phyloP scores from a whole-genome alignment of 2,888 invertebrate species.

The Tenthredo notha region DNA sequence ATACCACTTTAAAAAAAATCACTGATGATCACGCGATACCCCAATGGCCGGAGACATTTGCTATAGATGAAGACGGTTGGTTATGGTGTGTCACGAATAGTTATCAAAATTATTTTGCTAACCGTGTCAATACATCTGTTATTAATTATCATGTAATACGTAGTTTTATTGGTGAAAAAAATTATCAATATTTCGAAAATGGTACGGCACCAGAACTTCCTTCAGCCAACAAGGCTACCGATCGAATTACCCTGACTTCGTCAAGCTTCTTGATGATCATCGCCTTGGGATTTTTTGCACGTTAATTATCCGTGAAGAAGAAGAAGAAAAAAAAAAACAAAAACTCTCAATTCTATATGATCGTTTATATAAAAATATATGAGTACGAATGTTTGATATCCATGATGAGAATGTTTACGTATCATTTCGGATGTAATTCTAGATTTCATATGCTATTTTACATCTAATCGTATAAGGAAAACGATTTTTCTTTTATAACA shows the following conservation, averaged over 20 bases:
- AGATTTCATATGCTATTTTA: neutral
- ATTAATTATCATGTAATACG: constrained; percentile 86
- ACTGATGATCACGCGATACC: constrained; percentile 84
- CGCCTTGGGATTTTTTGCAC: neutral
- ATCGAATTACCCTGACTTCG: neutral
- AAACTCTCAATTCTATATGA: neutral
- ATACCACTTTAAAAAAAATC: constrained; percentile 83
- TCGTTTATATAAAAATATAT: neutral
- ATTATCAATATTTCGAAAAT: constrained; percentile 81
- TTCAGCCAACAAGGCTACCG: constrained; percentile 58
- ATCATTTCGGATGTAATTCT: neutral
- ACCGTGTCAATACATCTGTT: constrained; percentile 81
- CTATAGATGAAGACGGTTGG: constrained; percentile 84
- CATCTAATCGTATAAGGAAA: neutral
- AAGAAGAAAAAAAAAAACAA: too few relatives aligned
- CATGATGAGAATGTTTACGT: neutral
- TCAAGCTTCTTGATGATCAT: neutral
- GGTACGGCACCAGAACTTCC: constrained; percentile 68
- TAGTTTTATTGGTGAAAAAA: constrained; percentile 82
- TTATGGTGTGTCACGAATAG: constrained; percentile 85
- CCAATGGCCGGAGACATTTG: constrained; percentile 88
- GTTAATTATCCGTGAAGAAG: neutral
- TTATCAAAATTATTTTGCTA: constrained; percentile 84
- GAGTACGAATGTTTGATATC: neutral
- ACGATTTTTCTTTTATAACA: neutral